Evolutionary conservation across 1,140 invertebrate species (phyloP).

Genomic region (Hycleus cichorii): DNA sequence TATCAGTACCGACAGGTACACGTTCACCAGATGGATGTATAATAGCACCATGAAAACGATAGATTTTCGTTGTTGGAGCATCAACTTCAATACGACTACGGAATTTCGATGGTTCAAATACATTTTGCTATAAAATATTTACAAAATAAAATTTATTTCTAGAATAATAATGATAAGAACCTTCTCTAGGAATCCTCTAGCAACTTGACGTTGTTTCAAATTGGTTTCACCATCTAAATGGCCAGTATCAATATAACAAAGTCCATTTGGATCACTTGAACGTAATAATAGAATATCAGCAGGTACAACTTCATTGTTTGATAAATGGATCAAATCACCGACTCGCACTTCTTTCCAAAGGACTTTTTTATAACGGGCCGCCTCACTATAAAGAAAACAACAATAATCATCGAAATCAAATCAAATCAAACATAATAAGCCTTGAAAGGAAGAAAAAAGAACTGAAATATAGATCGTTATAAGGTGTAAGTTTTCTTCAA

Average conservation of each 20-base stretch:
- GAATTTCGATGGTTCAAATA: slow-evolving; percentile 76
- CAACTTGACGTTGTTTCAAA: slow-evolving; percentile 89
- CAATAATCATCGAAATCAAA: not conserved
- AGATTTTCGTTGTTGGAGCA: slow-evolving; percentile 90
- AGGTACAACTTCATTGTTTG: slow-evolving; percentile 93
- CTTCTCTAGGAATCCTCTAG: slow-evolving; percentile 59
- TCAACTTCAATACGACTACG: slow-evolving; percentile 82
- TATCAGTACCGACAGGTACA: slow-evolving; percentile 84
- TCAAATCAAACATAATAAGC: not conserved
- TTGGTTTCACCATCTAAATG: slow-evolving; percentile 99
- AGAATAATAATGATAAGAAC: slow-evolving; percentile 34
- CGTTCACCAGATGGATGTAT: slow-evolving; percentile 70
- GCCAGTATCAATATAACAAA: slow-evolving; percentile 96
- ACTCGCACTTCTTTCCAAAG: slow-evolving; percentile 88
- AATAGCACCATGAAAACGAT: slow-evolving; percentile 87
- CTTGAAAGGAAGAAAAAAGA: no score
- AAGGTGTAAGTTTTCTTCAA: no score
- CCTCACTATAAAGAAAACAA: slow-evolving; percentile 55
- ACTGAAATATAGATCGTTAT: no score
- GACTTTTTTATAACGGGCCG: slow-evolving; percentile 73
- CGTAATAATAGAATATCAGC: slow-evolving; percentile 88
- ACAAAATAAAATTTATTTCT: not conserved
- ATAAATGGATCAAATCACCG: slow-evolving; percentile 92
- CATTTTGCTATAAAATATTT: slow-evolving; percentile 44
- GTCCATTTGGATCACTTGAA: slow-evolving; percentile 85